Percentiles rank a stretch among this genome's conserved stretches.
phyloP scores from a whole-genome alignment of 2,797 vertebrate species.

The Thamnophis elegans region DNA sequence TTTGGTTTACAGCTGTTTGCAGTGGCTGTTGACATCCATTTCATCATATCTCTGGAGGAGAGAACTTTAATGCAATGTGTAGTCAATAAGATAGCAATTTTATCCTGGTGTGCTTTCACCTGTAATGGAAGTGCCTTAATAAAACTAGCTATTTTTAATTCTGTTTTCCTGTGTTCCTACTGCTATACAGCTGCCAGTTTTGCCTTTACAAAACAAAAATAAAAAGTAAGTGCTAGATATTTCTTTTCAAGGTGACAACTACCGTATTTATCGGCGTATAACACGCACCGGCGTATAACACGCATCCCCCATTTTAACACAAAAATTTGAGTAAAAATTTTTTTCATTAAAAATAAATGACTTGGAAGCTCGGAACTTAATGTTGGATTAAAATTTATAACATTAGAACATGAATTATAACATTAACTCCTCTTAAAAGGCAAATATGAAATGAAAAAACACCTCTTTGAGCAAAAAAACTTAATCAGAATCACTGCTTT shows the following conservation, averaged over 20 bases:
- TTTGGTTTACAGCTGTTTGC: constrained; percentile 38
- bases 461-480: no score
- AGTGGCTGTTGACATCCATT: constrained; percentile 33
- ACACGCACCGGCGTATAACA: no score
- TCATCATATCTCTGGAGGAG: constrained; percentile 35
- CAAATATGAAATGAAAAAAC: no score
- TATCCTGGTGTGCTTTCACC: constrained; percentile 19
- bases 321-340: no score
- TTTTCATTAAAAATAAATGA: no score
- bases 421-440: no score
- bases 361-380: no score
- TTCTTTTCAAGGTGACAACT: constrained; percentile 20
- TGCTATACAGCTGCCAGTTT: constrained; percentile 32
- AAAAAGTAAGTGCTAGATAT: not conserved
- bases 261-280: no score
- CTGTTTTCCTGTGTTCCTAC: constrained; percentile 19
- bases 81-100: constrained; percentile 43
- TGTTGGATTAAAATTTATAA: no score
- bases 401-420: no score
- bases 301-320: no score
- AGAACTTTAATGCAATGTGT: constrained; percentile 30
- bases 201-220: constrained; percentile 37
- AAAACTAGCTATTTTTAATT: constrained; percentile 48
- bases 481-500: no score
- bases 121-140: constrained; percentile 26